Evolutionary conservation across 2,888 invertebrate species (phyloP).

Genomic region (Agrochola litura): DNA sequence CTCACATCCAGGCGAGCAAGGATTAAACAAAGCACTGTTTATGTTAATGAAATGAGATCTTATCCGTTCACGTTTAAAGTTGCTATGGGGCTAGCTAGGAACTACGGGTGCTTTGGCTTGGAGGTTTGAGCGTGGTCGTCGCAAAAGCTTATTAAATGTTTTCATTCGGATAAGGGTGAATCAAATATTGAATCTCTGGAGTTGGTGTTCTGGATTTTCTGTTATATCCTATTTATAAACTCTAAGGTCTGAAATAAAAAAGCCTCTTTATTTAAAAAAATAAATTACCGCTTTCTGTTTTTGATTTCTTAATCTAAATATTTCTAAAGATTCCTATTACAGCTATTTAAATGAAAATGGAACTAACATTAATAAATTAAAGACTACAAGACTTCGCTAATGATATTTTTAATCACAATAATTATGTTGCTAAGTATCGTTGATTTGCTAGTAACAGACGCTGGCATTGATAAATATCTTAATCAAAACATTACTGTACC

Average conservation of each 20-base stretch:
- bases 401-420: conserved; percentile 27
- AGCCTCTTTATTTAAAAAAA: neutral
- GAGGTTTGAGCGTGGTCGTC: conserved; percentile 9
- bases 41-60: conserved; percentile 77
- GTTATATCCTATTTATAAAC: neutral
- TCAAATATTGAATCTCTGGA: conserved; percentile 27
- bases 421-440: conserved; percentile 26
- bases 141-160: conserved; percentile 37
- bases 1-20: conserved; percentile 58
- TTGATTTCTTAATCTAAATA: neutral
- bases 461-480: conserved; percentile 42
- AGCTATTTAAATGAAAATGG: conserved; percentile 13
- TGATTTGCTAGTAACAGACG: conserved; percentile 26
- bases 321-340: neutral
- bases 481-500: conserved; percentile 16
- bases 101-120: neutral
- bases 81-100: conserved; percentile 37
- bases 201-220: neutral
- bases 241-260: neutral
- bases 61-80: conserved; percentile 66
- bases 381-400: neutral
- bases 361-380: conserved; percentile 15
- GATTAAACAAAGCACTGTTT: conserved; percentile 76
- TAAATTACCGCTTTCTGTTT: neutral
- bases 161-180: conserved; percentile 6